Percentiles rank a stretch among this genome's conserved stretches.
Evolutionary conservation across 2,797 vertebrate species (phyloP).

Genomic region (Parotocinclus haroldoi): DNA sequence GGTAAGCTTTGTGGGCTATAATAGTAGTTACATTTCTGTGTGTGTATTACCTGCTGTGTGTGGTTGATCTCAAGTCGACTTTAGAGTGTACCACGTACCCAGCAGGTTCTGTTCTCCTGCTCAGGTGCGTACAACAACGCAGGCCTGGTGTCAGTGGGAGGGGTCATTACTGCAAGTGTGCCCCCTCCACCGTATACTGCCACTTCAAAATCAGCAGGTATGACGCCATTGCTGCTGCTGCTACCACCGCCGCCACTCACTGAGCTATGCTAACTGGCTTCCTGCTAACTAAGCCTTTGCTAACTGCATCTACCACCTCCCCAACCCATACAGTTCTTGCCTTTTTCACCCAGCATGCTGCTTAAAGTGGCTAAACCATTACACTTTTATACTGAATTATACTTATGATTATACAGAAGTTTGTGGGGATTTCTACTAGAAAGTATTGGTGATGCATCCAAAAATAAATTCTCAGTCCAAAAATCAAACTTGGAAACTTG

Average conservation of each 20-base stretch:
- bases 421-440: too few relatives aligned
- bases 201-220: constrained; percentile 79
- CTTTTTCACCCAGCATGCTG: constrained; percentile 26
- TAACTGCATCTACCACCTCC: neutral
- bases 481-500: too few relatives aligned
- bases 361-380: neutral
- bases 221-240: constrained; percentile 36
- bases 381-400: neutral
- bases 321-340: constrained; percentile 5
- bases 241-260: constrained; percentile 24
- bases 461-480: too few relatives aligned
- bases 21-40: too few relatives aligned
- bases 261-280: constrained; percentile 15
- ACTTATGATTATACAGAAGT: too few relatives aligned
- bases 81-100: constrained; percentile 42
- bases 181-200: constrained; percentile 85
- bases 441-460: too few relatives aligned
- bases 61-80: too few relatives aligned
- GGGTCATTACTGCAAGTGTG: constrained; percentile 84
- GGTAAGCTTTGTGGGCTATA: too few relatives aligned
- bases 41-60: too few relatives aligned
- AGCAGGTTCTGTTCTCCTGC: constrained; percentile 68
- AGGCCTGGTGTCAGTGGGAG: constrained; percentile 88
- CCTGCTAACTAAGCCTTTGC: constrained; percentile 10
- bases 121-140: constrained; percentile 97